Evolutionary conservation across 2,797 vertebrate genomes (phyloP), one percentile per base, ranked within the genome.

Genomic region (Falco rusticolus): DNA sequence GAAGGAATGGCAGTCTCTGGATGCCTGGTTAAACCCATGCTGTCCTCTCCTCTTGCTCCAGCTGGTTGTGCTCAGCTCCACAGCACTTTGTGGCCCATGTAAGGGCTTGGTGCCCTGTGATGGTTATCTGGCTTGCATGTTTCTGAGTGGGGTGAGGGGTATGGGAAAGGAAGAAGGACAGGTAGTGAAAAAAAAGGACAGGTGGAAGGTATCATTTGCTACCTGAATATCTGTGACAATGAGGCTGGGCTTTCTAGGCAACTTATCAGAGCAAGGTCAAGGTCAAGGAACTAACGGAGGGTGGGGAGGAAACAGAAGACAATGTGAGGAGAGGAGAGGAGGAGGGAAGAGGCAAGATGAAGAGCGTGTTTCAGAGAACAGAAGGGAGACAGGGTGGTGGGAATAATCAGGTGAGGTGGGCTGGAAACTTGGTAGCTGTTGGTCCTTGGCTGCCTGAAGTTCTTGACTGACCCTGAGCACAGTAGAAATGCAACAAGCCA

Each of bases 71-170:
- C 54, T 84, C 83, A 33, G 63, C 37, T 82, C 48, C 21, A 8
- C 26, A 72, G 59, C 19, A 15, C 33, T 74, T 4, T 9, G 12
- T 21, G 13, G 37, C 5, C 4, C 34, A 3, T 11, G 18, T 66
- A 34, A 77, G 39, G 64, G 26, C 31, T 81, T 45, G 71, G 75
- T 45, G 63, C 41, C 56, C 79, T 74, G 34, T 50, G 86, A 92
- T 86, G 66, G 43, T 91, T 97, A 87, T 94, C 95, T 80, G 71
- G 43, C 33, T 76, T 59, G 51, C 39, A 24, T 14, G 18, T 64
- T 77, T 95, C 43, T 65, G 50, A 39, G 61, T 1, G 25, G 66
- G 48, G 45, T 56, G 78, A 84, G 48, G 60, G 48, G 39, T 26
- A 11, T 41, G 34, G 48, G 56, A 19, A 69, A 13, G 4, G 47